Conservation (phyloP, 2,888 invertebrate genomes). For the Melanostoma mellinum region DNA sequence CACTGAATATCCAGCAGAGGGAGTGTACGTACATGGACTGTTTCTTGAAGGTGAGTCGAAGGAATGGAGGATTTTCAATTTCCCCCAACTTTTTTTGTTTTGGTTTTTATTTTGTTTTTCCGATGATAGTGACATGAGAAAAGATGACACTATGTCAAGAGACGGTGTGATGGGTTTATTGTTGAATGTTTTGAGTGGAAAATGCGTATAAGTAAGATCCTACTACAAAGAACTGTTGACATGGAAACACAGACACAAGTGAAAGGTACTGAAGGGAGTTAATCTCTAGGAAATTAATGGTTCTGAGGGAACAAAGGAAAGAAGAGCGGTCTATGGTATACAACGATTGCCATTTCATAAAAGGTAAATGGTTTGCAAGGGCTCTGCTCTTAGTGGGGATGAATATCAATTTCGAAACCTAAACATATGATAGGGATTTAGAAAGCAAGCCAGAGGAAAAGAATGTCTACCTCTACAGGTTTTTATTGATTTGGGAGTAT, state of each 20-base stretch:
- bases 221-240: conserved; percentile 27
- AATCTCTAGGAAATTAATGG: conserved; percentile 56
- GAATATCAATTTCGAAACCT: conserved; percentile 47
- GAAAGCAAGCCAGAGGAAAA: too few species aligned
- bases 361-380: conserved; percentile 41
- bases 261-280: conserved; percentile 2
- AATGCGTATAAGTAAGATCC: conserved; percentile 6
- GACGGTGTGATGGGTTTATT: conserved; percentile 46
- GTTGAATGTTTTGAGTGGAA: conserved; percentile 27
- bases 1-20: conserved; percentile 94
- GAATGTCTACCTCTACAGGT: too few species aligned
- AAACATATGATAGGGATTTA: conserved; percentile 2
- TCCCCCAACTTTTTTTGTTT: not conserved
- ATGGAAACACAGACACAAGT: conserved; percentile 13
- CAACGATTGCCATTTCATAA: not conserved
- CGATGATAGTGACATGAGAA: conserved; percentile 14
- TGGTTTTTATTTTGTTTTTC: conserved; percentile 7
- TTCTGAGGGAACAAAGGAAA: conserved; percentile 43
- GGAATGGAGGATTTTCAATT: not conserved
- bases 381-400: conserved; percentile 13
- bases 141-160: not conserved
- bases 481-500: too few species aligned
- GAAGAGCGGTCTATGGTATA: conserved; percentile 36
- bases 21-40: conserved; percentile 94
- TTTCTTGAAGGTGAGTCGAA: conserved; percentile 90